These are phyloP conservation scores for Tribolium freemani DNA, from an alignment of 2,888 invertebrate species.

Conservation along the genomic window DNA sequence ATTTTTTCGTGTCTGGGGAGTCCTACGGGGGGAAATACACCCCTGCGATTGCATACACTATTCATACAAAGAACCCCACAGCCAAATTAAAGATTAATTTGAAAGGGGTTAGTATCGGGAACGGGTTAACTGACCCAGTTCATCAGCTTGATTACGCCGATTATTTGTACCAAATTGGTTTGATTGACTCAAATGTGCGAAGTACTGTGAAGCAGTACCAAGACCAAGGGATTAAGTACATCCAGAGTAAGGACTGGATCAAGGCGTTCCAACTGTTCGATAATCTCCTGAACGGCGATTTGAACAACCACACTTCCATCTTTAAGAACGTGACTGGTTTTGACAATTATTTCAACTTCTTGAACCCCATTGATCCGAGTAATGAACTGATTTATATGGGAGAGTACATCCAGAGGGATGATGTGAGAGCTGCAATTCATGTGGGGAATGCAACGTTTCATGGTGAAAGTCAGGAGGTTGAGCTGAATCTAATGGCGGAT, in stretches of 20 bases:
- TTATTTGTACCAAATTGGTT: slow-evolving; percentile 84
- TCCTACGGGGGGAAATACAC: slow-evolving; percentile 86
- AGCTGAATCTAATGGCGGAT: slow-evolving; percentile 79
- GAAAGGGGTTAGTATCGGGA: slow-evolving; percentile 82
- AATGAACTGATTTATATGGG: slow-evolving; percentile 71
- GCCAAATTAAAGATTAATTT: slow-evolving; percentile 78
- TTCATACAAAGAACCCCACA: slow-evolving; percentile 75
- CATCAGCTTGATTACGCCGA: slow-evolving; percentile 84
- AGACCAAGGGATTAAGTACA: slow-evolving; percentile 72
- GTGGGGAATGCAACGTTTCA: slow-evolving; percentile 86
- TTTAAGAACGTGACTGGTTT: slow-evolving; percentile 85
- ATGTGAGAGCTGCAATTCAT: slow-evolving; percentile 82
- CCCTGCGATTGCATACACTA: slow-evolving; percentile 83
- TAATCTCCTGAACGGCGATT: slow-evolving; percentile 78
- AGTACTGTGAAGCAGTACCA: slow-evolving; percentile 75
- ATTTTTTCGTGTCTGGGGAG: slow-evolving; percentile 91
- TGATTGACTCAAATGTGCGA: slow-evolving; percentile 77
- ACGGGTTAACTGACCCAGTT: slow-evolving; percentile 84
- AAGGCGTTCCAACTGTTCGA: slow-evolving; percentile 83
- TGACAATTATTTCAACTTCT: slow-evolving; percentile 81
- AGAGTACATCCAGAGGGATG: slow-evolving; percentile 74
- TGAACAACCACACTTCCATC: slow-evolving; percentile 72
- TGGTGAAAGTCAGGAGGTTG: slow-evolving; percentile 73
- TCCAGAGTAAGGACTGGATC: slow-evolving; percentile 75
- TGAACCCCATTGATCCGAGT: slow-evolving; percentile 73